Conservation (phyloP, 1,140 invertebrate genomes). For the Araneus ventricosus region DNA sequence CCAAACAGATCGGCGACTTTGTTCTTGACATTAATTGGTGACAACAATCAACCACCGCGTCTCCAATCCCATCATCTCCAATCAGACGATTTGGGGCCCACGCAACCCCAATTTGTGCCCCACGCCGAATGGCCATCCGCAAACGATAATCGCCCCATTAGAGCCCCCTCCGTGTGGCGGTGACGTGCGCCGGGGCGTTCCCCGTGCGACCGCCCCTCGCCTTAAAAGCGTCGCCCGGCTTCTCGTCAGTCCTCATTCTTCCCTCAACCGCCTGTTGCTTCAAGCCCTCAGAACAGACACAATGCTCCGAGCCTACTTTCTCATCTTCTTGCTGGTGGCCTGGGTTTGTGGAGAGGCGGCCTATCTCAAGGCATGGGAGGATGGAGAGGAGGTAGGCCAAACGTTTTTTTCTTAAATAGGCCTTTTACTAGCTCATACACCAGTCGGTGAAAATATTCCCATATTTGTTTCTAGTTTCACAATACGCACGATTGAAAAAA, state of each 20-base stretch:
- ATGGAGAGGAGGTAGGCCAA: slow-evolving; percentile 50
- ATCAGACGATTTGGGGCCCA: background rate
- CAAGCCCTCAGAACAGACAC: background rate
- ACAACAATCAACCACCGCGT: background rate
- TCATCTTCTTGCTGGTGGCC: slow-evolving; percentile 36
- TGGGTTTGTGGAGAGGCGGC: slow-evolving; percentile 54
- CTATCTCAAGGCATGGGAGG: slow-evolving; percentile 51
- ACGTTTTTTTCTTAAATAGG: background rate
- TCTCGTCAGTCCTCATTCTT: background rate
- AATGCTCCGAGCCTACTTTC: slow-evolving; percentile 23
- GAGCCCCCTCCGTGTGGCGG: background rate
- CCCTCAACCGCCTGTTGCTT: slow-evolving; percentile 18
- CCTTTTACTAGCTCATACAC: too few relatives aligned
- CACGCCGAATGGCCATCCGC: background rate
- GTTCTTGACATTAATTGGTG: background rate
- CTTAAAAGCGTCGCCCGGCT: background rate
- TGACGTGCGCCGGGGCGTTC: background rate
- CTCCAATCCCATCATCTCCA: background rate
- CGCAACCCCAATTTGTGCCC: background rate
- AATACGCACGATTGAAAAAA: too few relatives aligned
- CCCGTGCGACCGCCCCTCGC: background rate
- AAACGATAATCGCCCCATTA: background rate
- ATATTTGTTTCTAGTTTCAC: too few relatives aligned
- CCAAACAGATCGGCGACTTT: too few relatives aligned
- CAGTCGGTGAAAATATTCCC: too few relatives aligned